These are phyloP conservation scores for Drosophila koepferae DNA, from an alignment of 2,888 invertebrate species.

Conservation along the genomic window DNA sequence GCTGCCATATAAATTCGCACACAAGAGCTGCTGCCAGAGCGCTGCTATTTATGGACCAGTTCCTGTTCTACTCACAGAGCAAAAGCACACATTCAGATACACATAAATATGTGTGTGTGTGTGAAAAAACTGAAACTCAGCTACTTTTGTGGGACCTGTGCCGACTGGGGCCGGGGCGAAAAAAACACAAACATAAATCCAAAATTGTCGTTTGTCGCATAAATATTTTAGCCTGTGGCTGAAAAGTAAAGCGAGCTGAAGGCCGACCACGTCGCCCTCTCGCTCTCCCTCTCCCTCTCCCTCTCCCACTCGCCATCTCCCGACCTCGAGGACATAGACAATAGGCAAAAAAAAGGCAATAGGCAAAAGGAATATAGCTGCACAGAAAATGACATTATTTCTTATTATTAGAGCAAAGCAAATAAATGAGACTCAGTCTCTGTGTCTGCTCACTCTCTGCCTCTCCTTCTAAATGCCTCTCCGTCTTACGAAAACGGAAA, in stretches of 20 bases:
- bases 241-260: slow-evolving; percentile 44
- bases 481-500: slow-evolving; percentile 35
- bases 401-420: slow-evolving; percentile 76
- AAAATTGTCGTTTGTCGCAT: slow-evolving; percentile 81
- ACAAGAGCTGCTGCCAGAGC: slow-evolving; percentile 61
- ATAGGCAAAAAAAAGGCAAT: slow-evolving; percentile 31
- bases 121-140: slow-evolving; percentile 58
- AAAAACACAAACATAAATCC: slow-evolving; percentile 71
- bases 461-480: neutral
- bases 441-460: neutral
- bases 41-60: slow-evolving; percentile 76
- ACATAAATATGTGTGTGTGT: slow-evolving; percentile 7
- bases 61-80: slow-evolving; percentile 57
- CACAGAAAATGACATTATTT: slow-evolving; percentile 70
- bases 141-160: slow-evolving; percentile 50
- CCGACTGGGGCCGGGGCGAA: slow-evolving; percentile 13
- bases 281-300: too few species aligned
- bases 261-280: slow-evolving; percentile 3
- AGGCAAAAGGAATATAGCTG: slow-evolving; percentile 24
- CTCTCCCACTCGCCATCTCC: neutral
- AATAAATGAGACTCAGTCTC: slow-evolving; percentile 65
- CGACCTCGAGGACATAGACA: slow-evolving; percentile 37
- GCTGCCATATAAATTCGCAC: slow-evolving; percentile 72
- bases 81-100: slow-evolving; percentile 10
- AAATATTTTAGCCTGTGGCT: slow-evolving; percentile 72